phyloP scores from a whole-genome alignment of 2,797 vertebrate species.

The Taeniopygia guttata region DNA sequence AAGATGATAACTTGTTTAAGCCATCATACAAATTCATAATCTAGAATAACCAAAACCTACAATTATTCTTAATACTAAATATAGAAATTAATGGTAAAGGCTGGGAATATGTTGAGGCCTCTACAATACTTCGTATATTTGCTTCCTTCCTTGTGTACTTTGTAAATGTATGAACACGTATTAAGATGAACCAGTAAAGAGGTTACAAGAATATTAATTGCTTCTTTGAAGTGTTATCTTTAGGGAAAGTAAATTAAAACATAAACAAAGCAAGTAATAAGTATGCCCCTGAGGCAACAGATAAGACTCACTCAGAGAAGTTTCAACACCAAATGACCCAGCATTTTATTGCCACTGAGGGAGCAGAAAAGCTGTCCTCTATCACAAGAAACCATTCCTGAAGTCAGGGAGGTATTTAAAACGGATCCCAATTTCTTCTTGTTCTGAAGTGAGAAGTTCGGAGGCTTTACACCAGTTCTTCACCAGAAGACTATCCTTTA shows the following conservation, averaged over 20 bases:
- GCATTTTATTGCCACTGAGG: neutral
- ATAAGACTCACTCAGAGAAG: neutral
- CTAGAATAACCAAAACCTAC: neutral
- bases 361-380: neutral
- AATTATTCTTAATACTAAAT: neutral
- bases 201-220: constrained; percentile 36
- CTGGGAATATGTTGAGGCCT: neutral
- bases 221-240: constrained; percentile 34
- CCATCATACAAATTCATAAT: neutral
- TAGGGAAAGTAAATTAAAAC: constrained; percentile 40
- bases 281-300: constrained; percentile 4
- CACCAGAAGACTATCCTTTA: neutral
- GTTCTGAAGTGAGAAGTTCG: neutral
- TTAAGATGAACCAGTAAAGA: constrained; percentile 20
- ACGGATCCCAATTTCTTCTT: neutral
- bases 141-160: neutral
- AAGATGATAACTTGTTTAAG: neutral
- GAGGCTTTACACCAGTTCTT: neutral
- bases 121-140: neutral
- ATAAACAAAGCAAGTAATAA: constrained; percentile 25
- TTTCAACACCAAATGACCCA: neutral
- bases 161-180: constrained; percentile 17
- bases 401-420: neutral
- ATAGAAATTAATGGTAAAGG: neutral
- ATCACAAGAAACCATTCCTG: neutral